Percentiles rank a stretch among this genome's conserved stretches.
phyloP scores from a whole-genome alignment of 2,113 vertebrate species.

The Dromas ardeola region DNA sequence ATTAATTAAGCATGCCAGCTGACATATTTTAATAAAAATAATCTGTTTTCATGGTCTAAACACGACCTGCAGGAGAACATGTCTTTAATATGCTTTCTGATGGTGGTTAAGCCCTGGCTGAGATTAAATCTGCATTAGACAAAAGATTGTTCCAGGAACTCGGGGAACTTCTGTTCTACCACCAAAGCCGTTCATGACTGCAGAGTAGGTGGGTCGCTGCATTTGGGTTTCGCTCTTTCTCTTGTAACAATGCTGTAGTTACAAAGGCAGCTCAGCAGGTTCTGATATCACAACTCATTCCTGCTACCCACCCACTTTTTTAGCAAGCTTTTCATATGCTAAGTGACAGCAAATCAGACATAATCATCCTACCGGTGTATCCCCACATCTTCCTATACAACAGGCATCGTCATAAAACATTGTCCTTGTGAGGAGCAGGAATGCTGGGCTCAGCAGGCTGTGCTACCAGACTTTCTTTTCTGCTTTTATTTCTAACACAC shows the following conservation, averaged over 20 bases:
- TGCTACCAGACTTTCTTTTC: neutral
- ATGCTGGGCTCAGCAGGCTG: neutral
- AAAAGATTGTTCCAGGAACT: neutral
- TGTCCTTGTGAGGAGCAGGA: neutral
- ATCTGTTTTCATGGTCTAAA: neutral
- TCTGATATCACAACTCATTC: slow-evolving; percentile 14
- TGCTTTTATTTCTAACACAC: neutral
- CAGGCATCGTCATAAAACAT: neutral
- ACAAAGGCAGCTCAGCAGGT: slow-evolving; percentile 30
- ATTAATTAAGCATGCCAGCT: neutral
- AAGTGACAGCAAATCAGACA: slow-evolving; percentile 25
- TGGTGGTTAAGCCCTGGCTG: neutral
- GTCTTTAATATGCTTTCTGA: neutral
- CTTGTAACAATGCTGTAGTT: neutral
- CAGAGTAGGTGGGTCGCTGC: neutral
- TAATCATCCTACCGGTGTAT: neutral
- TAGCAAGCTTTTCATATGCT: slow-evolving; percentile 52
- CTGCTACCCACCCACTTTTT: neutral
- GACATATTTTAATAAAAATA: neutral
- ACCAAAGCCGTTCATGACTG: neutral
- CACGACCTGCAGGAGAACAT: neutral
- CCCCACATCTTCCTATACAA: neutral
- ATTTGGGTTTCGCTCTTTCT: neutral
- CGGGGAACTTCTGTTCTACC: neutral
- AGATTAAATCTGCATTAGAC: neutral